Conservation (phyloP, 1,140 invertebrate genomes). For the Arion vulgaris region DNA sequence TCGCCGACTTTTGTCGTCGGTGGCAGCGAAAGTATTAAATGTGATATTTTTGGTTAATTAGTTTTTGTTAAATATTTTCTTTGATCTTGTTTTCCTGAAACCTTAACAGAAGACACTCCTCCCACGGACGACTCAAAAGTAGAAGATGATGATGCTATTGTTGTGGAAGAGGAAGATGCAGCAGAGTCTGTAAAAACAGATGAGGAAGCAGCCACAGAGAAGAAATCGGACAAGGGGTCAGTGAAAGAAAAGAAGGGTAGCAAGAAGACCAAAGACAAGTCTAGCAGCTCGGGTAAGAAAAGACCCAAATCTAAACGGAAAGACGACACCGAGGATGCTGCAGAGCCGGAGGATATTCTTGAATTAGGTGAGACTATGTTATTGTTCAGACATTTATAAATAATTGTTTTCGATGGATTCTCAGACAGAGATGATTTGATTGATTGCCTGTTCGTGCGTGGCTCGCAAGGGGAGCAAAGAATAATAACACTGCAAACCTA, state of each 20-base stretch:
- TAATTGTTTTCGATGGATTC: too few relatives aligned
- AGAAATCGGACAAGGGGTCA: not conserved
- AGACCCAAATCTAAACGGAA: slow-evolving; percentile 17
- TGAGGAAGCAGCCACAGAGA: not conserved
- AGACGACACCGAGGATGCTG: not conserved
- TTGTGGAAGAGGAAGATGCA: not conserved
- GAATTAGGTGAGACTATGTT: slow-evolving; percentile 14
- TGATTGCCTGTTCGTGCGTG: too few relatives aligned
- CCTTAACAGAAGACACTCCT: not conserved
- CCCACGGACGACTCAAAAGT: not conserved
- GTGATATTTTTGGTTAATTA: too few relatives aligned
- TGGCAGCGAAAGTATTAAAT: too few relatives aligned
- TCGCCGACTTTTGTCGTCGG: too few relatives aligned
- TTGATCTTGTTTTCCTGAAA: not conserved
- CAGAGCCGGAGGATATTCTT: slow-evolving; percentile 13
- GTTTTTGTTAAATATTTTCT: too few relatives aligned
- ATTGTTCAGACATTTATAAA: too few relatives aligned
- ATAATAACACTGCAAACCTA: too few relatives aligned
- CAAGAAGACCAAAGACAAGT: not conserved
- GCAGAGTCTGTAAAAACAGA: not conserved
- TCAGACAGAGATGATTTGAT: too few relatives aligned
- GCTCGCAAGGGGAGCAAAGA: too few relatives aligned
- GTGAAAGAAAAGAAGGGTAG: not conserved
- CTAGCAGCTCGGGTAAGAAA: slow-evolving; percentile 27
- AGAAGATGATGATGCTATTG: not conserved